Conservation (phyloP, 2,888 invertebrate species). For the Pristionchus mayeri region DNA sequence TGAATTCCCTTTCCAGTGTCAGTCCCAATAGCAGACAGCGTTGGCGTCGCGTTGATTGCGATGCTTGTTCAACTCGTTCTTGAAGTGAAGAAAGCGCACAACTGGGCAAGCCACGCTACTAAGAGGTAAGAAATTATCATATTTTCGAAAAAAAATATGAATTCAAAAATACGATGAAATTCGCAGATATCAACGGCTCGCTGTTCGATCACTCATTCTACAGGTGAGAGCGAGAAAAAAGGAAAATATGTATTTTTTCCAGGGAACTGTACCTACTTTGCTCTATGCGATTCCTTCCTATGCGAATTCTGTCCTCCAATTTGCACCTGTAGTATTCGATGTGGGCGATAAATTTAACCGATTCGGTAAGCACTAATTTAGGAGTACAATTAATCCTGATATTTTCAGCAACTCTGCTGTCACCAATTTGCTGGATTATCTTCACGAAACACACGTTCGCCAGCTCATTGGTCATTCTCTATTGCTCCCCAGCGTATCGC, state of each 20-base stretch:
- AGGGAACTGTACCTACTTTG: not conserved
- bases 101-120: not conserved
- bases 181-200: not conserved
- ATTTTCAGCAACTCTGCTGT: not conserved
- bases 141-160: too few species aligned
- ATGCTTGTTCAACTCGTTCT: not conserved
- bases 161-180: not conserved
- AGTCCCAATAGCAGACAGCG: too few species aligned
- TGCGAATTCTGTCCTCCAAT: not conserved
- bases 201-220: not conserved
- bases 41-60: not conserved
- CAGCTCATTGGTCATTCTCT: not conserved
- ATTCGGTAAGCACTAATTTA: not conserved
- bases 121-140: not conserved
- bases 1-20: not conserved
- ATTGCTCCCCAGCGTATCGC: not conserved
- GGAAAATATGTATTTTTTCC: not conserved
- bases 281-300: not conserved
- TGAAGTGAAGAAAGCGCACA: not conserved
- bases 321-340: not conserved
- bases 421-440: not conserved
- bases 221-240: not conserved
- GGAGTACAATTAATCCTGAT: too few species aligned
- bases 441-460: not conserved
- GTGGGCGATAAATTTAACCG: not conserved